phyloP scores from a whole-genome alignment of 2,797 vertebrate genomes.

The Pipistrellus pygmaeus region DNA sequence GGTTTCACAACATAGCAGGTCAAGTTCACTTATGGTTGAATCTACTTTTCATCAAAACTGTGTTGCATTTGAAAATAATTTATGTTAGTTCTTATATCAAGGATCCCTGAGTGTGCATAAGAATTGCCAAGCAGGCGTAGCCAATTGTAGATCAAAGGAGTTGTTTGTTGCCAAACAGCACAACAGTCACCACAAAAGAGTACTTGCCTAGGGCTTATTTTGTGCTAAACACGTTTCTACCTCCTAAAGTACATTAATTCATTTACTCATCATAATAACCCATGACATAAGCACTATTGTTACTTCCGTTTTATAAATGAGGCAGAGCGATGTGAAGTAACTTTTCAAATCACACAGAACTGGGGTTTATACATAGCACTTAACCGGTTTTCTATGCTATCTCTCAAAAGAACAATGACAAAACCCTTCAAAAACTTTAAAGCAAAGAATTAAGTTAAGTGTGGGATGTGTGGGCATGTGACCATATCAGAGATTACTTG shows the following conservation, averaged over 20 bases:
- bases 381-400: accelerated
- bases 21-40: background rate
- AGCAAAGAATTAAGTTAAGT: background rate
- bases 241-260: background rate
- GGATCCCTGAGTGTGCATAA: background rate
- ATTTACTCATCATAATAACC: no score
- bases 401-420: background rate
- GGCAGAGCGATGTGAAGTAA: background rate
- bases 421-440: background rate
- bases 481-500: background rate
- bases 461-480: no score
- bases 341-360: background rate
- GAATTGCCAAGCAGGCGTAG: accelerated
- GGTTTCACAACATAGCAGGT: background rate
- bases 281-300: background rate
- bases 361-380: background rate
- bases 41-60: background rate
- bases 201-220: accelerated
- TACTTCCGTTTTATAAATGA: background rate
- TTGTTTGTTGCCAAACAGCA: background rate
- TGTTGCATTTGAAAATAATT: background rate
- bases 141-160: accelerated
- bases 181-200: background rate
- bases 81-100: background rate
- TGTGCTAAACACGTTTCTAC: accelerated